Conservation (phyloP, 2,113 vertebrate species). For the Aspidoscelis tigris region DNA sequence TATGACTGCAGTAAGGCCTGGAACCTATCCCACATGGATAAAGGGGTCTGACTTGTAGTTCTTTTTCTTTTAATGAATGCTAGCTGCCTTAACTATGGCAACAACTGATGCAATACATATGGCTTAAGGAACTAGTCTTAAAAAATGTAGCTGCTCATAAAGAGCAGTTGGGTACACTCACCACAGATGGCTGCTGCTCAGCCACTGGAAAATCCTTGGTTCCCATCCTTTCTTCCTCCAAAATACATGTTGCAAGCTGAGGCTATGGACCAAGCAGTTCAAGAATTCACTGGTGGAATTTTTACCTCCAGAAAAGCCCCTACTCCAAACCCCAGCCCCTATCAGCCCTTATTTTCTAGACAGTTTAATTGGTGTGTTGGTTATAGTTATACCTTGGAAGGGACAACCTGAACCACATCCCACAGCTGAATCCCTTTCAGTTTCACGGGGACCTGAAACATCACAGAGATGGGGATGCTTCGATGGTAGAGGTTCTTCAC, state of each 20-base stretch:
- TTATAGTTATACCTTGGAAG: constrained; percentile 69
- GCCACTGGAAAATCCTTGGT: constrained; percentile 34
- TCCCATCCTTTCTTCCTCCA: constrained; percentile 25
- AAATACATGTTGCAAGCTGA: background rate
- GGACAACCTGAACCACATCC: constrained; percentile 63
- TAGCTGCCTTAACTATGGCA: background rate
- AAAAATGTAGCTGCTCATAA: background rate
- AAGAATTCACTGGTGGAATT: background rate
- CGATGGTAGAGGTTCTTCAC: constrained; percentile 75
- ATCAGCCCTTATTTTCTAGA: background rate
- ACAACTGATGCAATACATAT: background rate
- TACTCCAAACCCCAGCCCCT: no score
- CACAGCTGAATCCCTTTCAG: constrained; percentile 75
- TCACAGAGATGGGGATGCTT: constrained; percentile 67
- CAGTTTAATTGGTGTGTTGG: no score
- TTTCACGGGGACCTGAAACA: constrained; percentile 76
- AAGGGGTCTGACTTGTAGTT: no score
- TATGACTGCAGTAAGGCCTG: no score
- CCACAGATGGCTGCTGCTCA: constrained; percentile 35
- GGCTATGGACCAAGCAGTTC: background rate
- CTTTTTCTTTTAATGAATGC: background rate
- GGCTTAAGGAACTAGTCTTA: background rate
- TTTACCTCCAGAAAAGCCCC: background rate
- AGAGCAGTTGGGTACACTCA: constrained; percentile 30
- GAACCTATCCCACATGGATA: no score